These are phyloP conservation scores for Archips crataeganus DNA, from an alignment of 2,888 invertebrate genomes.

Conservation along the genomic window DNA sequence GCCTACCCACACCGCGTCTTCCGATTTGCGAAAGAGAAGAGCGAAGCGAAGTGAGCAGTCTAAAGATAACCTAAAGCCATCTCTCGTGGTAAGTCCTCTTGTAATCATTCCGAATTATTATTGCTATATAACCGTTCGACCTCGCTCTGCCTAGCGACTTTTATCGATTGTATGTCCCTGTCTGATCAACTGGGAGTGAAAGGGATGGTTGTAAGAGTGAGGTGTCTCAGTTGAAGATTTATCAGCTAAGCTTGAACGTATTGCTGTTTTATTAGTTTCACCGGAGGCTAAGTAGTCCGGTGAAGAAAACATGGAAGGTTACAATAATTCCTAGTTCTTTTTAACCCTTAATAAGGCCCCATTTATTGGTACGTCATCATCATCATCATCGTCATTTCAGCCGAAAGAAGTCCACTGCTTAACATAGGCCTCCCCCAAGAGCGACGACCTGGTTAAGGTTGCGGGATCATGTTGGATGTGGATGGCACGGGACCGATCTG, in stretches of 20 bases:
- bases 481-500: too few relatives aligned
- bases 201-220: neutral
- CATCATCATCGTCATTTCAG: too few relatives aligned
- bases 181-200: neutral
- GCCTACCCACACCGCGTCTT: too few relatives aligned
- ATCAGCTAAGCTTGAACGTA: conserved; percentile 14
- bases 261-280: conserved; percentile 27
- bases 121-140: neutral
- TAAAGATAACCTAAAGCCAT: too few relatives aligned
- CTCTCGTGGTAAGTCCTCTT: too few relatives aligned
- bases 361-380: too few relatives aligned
- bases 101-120: neutral
- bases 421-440: too few relatives aligned
- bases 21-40: too few relatives aligned
- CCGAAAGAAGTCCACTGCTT: too few relatives aligned
- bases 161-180: neutral
- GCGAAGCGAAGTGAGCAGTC: too few relatives aligned
- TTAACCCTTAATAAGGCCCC: neutral
- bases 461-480: too few relatives aligned
- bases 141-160: neutral
- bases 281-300: neutral
- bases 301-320: neutral
- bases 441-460: too few relatives aligned
- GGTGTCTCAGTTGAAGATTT: conserved; percentile 5
- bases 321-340: neutral